These are phyloP conservation scores for Zapus hudsonius DNA, from an alignment of 2,113 vertebrate species.

Conservation along the genomic window DNA sequence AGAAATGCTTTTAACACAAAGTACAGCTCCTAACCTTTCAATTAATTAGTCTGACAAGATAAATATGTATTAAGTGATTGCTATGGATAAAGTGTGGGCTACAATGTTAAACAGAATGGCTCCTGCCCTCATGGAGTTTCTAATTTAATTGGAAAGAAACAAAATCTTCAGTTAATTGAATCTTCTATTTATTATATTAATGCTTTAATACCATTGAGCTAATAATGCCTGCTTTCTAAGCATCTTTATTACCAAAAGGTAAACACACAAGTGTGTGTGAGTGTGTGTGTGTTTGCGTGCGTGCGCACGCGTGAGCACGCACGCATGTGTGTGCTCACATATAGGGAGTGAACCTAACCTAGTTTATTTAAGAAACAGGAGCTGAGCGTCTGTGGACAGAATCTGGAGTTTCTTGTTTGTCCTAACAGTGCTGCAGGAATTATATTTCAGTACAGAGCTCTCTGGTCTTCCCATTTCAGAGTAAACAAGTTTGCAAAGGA, in stretches of 20 bases:
- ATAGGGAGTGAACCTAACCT: not conserved
- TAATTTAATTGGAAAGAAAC: not conserved
- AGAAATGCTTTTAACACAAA: too few relatives aligned
- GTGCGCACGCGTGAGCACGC: not conserved
- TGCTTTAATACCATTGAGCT: not conserved
- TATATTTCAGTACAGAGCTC: not conserved
- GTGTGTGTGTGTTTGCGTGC: too few relatives aligned
- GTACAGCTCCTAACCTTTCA: not conserved
- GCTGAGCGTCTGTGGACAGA: not conserved
- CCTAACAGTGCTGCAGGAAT: not conserved
- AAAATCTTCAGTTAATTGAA: not conserved
- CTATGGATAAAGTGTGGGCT: not conserved
- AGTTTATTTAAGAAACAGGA: slow-evolving; percentile 37
- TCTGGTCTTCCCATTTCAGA: slow-evolving; percentile 5
- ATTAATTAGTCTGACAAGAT: not conserved
- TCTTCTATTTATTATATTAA: not conserved
- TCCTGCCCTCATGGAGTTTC: not conserved
- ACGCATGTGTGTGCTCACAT: not conserved
- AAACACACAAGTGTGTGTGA: not conserved
- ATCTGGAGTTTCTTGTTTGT: slow-evolving; percentile 6
- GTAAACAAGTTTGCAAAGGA: slow-evolving; percentile 58
- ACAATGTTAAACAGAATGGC: not conserved
- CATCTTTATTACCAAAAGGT: not conserved
- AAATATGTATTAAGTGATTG: not conserved
- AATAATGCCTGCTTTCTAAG: slow-evolving; percentile 38